Evolutionary conservation across 2,113 vertebrate genomes (phyloP).

Genomic region (Orcinus orca): DNA sequence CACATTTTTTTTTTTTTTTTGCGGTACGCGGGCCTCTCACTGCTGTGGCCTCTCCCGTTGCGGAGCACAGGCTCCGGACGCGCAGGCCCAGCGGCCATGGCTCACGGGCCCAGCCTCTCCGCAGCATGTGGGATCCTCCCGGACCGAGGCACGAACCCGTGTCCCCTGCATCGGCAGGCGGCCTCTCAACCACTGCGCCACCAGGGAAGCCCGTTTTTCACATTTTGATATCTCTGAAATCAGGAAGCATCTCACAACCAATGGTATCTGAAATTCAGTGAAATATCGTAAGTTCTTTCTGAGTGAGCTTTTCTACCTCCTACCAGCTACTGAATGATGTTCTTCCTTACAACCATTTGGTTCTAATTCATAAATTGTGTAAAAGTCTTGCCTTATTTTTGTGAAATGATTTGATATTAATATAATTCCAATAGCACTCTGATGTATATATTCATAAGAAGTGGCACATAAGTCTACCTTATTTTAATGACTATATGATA

Average conservation of each 20-base stretch:
- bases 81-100: no score
- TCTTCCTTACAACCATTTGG: neutral
- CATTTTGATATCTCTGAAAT: constrained; percentile 15
- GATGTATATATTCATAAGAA: neutral
- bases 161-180: no score
- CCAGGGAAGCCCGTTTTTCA: neutral
- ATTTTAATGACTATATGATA: neutral
- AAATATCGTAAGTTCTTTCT: neutral
- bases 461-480: neutral
- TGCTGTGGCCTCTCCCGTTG: no score
- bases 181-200: no score
- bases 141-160: no score
- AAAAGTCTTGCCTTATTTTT: neutral
- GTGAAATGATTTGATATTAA: neutral
- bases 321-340: neutral
- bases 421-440: neutral
- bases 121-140: no score
- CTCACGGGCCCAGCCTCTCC: no score
- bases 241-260: neutral
- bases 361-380: neutral
- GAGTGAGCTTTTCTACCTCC: neutral
- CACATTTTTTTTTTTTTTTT: neutral
- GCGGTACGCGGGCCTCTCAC: no score
- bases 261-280: neutral
- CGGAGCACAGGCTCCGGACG: no score